Percentiles rank a stretch among this genome's conserved stretches.
phyloP scores from a whole-genome alignment of 2,888 invertebrate genomes.

The Cancer borealis region DNA sequence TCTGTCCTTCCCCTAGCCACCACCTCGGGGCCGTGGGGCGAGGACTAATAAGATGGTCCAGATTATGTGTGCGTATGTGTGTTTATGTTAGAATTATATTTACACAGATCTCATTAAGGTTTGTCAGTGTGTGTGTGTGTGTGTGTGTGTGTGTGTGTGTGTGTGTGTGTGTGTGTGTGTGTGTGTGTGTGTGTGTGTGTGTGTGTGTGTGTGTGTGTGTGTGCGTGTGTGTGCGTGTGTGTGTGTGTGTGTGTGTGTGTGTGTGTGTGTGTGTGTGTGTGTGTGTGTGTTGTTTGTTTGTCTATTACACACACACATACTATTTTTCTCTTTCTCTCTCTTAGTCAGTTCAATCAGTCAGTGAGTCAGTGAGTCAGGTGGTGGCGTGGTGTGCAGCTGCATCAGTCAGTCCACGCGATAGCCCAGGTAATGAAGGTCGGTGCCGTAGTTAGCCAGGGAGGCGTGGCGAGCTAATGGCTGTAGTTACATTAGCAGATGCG shows the following conservation, averaged over 20 bases:
- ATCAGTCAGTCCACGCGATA: background rate
- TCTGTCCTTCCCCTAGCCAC: background rate
- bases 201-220: background rate
- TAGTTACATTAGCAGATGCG: slow-evolving; percentile 22
- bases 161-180: slow-evolving; percentile 22
- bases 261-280: background rate
- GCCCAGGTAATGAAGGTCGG: background rate
- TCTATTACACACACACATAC: background rate
- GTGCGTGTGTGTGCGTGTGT: background rate
- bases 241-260: background rate
- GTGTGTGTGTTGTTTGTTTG: slow-evolving; percentile 2
- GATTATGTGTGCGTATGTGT: slow-evolving; percentile 3
- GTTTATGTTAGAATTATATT: background rate
- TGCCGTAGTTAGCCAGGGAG: slow-evolving; percentile 15
- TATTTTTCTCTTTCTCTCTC: background rate
- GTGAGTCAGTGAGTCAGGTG: background rate
- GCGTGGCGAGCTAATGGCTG: slow-evolving; percentile 9
- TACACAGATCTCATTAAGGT: slow-evolving; percentile 32
- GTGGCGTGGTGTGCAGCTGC: background rate
- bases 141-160: slow-evolving; percentile 14
- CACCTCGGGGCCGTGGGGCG: background rate
- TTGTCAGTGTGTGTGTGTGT: slow-evolving; percentile 32
- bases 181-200: background rate
- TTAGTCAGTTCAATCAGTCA: background rate
- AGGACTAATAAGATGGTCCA: background rate